Evolutionary conservation across 2,888 invertebrate genomes (phyloP), one percentile per base, ranked within the genome.

Genomic region (Habrosyne pyritoides): DNA sequence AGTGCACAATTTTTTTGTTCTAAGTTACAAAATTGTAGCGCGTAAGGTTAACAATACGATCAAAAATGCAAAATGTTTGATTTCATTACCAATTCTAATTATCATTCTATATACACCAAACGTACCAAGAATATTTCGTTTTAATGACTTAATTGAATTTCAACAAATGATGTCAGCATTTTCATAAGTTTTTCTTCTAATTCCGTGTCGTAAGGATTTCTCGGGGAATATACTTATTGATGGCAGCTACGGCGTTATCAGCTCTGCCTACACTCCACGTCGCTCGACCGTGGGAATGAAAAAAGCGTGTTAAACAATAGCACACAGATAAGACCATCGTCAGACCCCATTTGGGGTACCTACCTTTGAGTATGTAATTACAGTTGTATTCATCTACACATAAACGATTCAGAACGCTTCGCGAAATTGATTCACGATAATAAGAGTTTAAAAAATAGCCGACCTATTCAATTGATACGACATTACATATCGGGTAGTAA

Each of bases 241-340:
- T 54, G 54, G 55, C 79, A 81, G 81, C 83, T 82, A 84, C 69
- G 64, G 58, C 80, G 81, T 90, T 91, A 91, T 91, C 92, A 89
- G 84, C 69, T 28, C 30, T 62, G 73, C 59, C 67, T 69, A 63
- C 77, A 79, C 73, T 73, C 70, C 66, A 75, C 79, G 69, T 63
- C 83, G 84, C 86, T 83, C 92, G 84, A 87, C 83, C 92, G 92
- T 91, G 91, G 92, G 91, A 92, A 91, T 86, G 80, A 91, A 89
- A 87, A 86, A 87, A 84, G 81, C 86, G 83, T 83, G 89, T 92
- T 89, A 90, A 91, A 91, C 91, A 91, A 91, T 92, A 84, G 88
- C 81, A 70, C 53, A 60, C 71, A 91, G 92, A 91, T 91, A 91
- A 91, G 84, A 85, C 67, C 83, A 77, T 79, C 82, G 85, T 79